Evolutionary conservation across 2,888 invertebrate genomes (phyloP).

Genomic region (Lycia hirtaria): DNA sequence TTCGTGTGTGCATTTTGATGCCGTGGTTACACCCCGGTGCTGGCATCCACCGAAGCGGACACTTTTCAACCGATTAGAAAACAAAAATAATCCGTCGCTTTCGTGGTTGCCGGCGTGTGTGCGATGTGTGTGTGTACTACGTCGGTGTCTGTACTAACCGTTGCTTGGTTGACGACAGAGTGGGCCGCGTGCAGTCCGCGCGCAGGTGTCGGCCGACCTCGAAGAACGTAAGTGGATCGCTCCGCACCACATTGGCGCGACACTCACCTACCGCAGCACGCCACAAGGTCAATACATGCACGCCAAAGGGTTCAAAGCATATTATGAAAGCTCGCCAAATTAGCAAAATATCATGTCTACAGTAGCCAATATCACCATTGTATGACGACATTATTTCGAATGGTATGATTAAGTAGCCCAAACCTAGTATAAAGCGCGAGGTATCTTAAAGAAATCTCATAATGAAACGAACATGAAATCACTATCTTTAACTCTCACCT

Average conservation of each 20-base stretch:
- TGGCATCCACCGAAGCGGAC: conserved; percentile 10
- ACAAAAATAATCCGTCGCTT: not conserved
- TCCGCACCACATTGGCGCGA: conserved; percentile 91
- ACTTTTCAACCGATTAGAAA: not conserved
- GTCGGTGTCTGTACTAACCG: conserved; percentile 15
- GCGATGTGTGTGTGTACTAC: conserved; percentile 1
- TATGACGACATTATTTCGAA: not conserved
- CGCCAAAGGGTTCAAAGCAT: conserved; percentile 39
- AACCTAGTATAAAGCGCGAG: not conserved
- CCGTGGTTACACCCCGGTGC: not conserved
- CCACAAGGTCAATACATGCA: conserved; percentile 88
- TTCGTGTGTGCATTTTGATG: not conserved
- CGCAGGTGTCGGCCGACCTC: conserved; percentile 89
- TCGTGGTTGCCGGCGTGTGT: not conserved
- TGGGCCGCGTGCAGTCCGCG: conserved; percentile 88
- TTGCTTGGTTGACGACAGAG: conserved; percentile 62
- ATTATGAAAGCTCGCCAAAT: conserved; percentile 9
- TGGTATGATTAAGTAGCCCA: not conserved
- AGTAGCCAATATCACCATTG: not conserved
- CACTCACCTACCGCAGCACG: conserved; percentile 92
- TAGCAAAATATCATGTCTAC: not conserved
- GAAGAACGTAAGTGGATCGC: conserved; percentile 90
- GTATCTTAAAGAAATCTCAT: not conserved
- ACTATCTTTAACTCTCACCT: not conserved
- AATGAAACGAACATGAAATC: not conserved